phyloP scores from a whole-genome alignment of 2,113 vertebrate species.

The Miniopterus natalensis region DNA sequence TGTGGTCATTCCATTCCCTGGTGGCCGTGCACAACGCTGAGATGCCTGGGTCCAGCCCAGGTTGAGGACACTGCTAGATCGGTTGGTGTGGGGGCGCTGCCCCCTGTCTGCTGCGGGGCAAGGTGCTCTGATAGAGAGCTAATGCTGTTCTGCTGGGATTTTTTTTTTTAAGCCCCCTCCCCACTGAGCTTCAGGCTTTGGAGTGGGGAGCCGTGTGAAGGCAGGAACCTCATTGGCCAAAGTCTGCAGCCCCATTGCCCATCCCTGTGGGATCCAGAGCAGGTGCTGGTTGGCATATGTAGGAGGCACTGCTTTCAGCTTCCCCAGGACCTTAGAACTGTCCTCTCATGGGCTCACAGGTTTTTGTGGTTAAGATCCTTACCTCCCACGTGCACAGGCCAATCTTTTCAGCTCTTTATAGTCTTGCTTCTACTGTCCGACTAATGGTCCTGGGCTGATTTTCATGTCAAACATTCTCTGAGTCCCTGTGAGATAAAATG shows the following conservation, averaged over 20 bases:
- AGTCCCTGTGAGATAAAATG: constrained; percentile 77
- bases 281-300: rapidly evolving
- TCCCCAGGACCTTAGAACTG: rapidly evolving
- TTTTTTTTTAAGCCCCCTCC: neutral
- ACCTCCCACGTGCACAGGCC: constrained; percentile 46
- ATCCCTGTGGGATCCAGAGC: neutral
- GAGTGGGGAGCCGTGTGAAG: no score
- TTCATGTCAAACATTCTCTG: constrained; percentile 62
- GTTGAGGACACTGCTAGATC: neutral
- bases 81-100: neutral
- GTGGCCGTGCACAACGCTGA: neutral
- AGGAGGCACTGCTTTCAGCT: rapidly evolving
- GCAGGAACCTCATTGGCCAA: neutral
- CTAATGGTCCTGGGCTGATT: constrained; percentile 54
- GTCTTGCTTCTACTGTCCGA: constrained; percentile 69
- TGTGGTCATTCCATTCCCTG: neutral
- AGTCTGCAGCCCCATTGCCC: rapidly evolving
- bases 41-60: neutral
- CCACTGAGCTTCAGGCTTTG: rapidly evolving
- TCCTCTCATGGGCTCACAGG: constrained; percentile 9
- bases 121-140: neutral
- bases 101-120: neutral
- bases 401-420: constrained; percentile 68
- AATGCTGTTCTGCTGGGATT: neutral
- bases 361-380: constrained; percentile 71